Evolutionary conservation across 1,140 invertebrate species (phyloP).

Genomic region (Temnothorax curvispinosus): DNA sequence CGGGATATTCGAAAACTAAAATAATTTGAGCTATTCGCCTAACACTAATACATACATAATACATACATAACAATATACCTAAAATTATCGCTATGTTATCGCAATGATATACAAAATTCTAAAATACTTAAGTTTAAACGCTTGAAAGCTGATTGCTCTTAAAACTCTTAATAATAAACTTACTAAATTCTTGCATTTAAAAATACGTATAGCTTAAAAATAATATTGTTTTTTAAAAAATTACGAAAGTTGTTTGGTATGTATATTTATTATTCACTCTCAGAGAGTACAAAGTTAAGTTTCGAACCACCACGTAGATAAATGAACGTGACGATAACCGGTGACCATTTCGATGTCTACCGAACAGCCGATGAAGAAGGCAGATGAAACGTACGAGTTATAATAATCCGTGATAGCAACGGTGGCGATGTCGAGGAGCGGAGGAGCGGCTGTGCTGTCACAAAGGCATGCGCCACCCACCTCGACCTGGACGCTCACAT

Average conservation of each 20-base stretch:
- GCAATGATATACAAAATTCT: background rate
- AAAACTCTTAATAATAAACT: background rate
- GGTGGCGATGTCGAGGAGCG: slow-evolving; percentile 78
- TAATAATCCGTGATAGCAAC: slow-evolving; percentile 77
- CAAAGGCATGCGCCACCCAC: slow-evolving; percentile 87
- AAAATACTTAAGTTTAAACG: background rate
- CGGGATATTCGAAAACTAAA: too few relatives aligned
- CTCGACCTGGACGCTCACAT: slow-evolving; percentile 83
- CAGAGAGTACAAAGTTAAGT: slow-evolving; percentile 24
- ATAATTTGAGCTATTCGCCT: too few relatives aligned
- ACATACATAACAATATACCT: too few relatives aligned
- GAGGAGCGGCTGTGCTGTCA: slow-evolving; percentile 85
- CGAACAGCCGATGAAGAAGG: slow-evolving; percentile 62
- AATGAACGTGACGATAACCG: slow-evolving; percentile 72
- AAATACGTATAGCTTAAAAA: background rate
- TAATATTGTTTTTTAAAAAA: background rate
- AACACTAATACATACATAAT: too few relatives aligned
- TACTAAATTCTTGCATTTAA: background rate
- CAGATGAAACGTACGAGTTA: slow-evolving; percentile 76
- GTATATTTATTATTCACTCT: background rate
- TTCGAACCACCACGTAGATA: slow-evolving; percentile 50
- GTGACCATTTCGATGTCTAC: slow-evolving; percentile 62
- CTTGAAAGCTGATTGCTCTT: too few relatives aligned
- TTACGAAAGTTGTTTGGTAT: background rate
- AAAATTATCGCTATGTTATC: background rate